phyloP scores from a whole-genome alignment of 2,797 vertebrate genomes.

The Coendou prehensilis region DNA sequence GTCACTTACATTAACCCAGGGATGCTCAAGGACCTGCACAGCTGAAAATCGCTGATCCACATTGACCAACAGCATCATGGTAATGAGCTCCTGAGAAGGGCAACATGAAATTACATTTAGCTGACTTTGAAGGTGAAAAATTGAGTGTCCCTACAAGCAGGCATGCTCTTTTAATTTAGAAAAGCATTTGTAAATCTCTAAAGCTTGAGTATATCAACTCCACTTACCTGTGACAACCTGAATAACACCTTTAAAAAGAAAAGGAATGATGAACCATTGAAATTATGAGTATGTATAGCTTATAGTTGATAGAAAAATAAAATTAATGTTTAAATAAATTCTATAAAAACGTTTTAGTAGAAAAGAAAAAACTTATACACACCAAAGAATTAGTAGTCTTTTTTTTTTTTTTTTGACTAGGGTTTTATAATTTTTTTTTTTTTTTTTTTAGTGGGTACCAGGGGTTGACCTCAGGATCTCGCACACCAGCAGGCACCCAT shows the following conservation, averaged over 20 bases:
- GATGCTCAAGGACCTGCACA: slow-evolving; percentile 95
- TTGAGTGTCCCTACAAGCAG: neutral
- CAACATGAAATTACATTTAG: slow-evolving; percentile 20
- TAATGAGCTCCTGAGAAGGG: slow-evolving; percentile 94
- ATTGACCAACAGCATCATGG: slow-evolving; percentile 96
- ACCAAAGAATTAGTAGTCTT: slow-evolving; percentile 21
- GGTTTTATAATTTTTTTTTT: neutral
- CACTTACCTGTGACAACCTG: slow-evolving; percentile 67
- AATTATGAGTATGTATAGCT: slow-evolving; percentile 65
- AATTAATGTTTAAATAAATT: slow-evolving; percentile 72
- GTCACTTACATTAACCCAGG: slow-evolving; percentile 98
- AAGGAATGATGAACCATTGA: slow-evolving; percentile 37
- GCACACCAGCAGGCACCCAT: no score
- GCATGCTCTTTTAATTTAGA: neutral
- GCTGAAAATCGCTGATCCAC: slow-evolving; percentile 95
- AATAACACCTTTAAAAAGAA: slow-evolving; percentile 71
- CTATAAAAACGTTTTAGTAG: slow-evolving; percentile 69
- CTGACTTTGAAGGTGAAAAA: neutral
- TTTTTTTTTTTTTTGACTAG: slow-evolving; percentile 1
- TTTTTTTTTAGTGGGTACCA: no score
- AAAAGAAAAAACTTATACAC: slow-evolving; percentile 23
- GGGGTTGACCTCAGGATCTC: no score
- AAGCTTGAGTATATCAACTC: neutral
- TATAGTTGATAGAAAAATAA: slow-evolving; percentile 67
- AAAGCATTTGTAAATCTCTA: neutral